A percentile compares a stretch with the other conserved stretches of the same genome.
Evolutionary conservation across 2,113 vertebrate species (phyloP).

Genomic region (Pangasianodon gigas): DNA sequence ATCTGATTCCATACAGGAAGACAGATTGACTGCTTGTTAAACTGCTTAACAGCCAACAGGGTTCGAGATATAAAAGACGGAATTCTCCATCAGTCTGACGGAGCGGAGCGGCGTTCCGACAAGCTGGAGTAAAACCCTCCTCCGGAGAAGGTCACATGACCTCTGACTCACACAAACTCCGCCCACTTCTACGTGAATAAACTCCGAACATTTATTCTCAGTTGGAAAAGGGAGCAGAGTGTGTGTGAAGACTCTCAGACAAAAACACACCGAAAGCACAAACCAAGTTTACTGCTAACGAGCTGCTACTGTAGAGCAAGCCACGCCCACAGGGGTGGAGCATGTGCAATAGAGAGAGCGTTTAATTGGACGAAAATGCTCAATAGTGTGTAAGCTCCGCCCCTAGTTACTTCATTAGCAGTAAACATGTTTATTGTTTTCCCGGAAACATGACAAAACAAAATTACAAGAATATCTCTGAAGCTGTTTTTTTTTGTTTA

Average conservation of each 20-base stretch:
- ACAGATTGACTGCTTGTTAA: too few species aligned
- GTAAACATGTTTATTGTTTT: too few species aligned
- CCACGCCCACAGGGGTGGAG: background rate
- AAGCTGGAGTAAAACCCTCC: too few species aligned
- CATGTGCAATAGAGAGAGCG: rapidly evolving
- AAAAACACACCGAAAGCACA: background rate
- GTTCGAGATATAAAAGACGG: too few species aligned
- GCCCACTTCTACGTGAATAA: background rate
- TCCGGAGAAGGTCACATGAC: background rate
- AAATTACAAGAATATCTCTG: too few species aligned
- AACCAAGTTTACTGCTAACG: background rate
- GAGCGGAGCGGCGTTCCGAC: background rate
- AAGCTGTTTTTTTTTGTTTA: too few species aligned
- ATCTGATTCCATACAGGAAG: too few species aligned
- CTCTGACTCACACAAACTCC: background rate
- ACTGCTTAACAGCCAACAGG: too few species aligned
- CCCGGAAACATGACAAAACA: too few species aligned
- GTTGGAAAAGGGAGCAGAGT: background rate
- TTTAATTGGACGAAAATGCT: background rate
- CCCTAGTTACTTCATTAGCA: too few species aligned
- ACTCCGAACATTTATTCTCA: background rate
- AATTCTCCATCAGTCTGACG: background rate
- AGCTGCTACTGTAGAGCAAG: background rate
- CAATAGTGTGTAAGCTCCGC: too few species aligned
- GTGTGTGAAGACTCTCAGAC: background rate